Percentiles rank a stretch among this genome's conserved stretches.
These are phyloP conservation scores for Cecropterus lyciades DNA, from an alignment of 1,140 invertebrate genomes.

Conservation along the genomic window DNA sequence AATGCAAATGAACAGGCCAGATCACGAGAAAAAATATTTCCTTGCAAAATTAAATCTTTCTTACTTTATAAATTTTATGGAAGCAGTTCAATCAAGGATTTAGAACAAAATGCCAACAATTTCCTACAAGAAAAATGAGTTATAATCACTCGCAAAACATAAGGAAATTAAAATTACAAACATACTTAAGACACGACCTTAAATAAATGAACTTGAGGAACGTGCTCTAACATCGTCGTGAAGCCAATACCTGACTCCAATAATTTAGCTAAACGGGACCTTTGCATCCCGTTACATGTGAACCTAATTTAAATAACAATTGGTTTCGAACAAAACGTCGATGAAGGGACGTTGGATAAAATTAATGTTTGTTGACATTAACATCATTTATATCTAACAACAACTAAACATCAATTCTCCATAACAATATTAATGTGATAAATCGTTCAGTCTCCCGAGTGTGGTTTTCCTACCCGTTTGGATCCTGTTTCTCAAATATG, in stretches of 20 bases:
- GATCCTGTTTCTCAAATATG: conserved; percentile 53
- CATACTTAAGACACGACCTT: no score
- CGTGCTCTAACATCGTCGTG: not conserved
- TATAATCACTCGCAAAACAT: no score
- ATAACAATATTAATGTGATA: conserved; percentile 40
- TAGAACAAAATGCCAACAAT: no score
- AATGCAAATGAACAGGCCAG: no score
- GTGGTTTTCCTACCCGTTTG: conserved; percentile 47
- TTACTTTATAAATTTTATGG: no score
- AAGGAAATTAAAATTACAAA: no score
- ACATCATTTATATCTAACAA: conserved; percentile 30
- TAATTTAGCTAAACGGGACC: conserved; percentile 21
- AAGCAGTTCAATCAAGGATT: no score
- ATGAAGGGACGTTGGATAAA: conserved; percentile 30
- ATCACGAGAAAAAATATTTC: no score
- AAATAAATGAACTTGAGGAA: not conserved
- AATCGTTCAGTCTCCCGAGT: conserved; percentile 37
- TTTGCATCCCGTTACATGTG: conserved; percentile 27
- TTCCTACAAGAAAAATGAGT: no score
- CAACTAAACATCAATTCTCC: conserved; percentile 22
- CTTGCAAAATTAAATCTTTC: no score
- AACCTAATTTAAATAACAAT: conserved; percentile 34
- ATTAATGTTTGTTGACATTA: conserved; percentile 36
- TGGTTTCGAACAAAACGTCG: conserved; percentile 23
- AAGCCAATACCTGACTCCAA: conserved; percentile 15